A percentile compares a stretch with the other conserved stretches of the same genome.
phyloP scores from a whole-genome alignment of 2,797 vertebrate genomes.

The Crenichthys baileyi region DNA sequence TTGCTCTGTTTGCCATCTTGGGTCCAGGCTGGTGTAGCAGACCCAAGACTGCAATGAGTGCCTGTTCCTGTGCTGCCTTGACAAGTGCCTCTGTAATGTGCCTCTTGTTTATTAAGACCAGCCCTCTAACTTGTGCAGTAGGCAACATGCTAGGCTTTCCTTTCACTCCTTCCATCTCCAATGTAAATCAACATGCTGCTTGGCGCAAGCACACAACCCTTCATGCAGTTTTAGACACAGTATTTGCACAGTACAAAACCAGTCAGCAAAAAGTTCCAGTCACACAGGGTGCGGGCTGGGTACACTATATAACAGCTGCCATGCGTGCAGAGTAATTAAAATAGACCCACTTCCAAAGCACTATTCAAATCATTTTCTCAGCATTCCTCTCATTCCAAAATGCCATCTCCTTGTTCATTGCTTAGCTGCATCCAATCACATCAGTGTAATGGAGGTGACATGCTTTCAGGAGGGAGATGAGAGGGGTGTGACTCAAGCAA shows the following conservation, averaged over 20 bases:
- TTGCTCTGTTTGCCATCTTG: too few relatives aligned
- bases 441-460: neutral
- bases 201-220: neutral
- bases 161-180: neutral
- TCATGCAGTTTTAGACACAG: neutral
- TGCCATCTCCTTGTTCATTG: neutral
- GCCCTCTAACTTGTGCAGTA: too few relatives aligned
- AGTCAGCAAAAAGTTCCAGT: neutral
- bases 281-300: neutral
- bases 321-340: conserved; percentile 27
- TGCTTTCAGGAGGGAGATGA: neutral
- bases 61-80: too few relatives aligned
- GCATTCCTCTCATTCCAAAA: conserved; percentile 27
- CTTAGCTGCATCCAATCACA: neutral
- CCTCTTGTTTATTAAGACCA: too few relatives aligned
- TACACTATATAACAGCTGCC: conserved; percentile 26
- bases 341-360: neutral
- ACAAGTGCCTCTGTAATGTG: too few relatives aligned
- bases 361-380: conserved; percentile 3
- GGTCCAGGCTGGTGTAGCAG: too few relatives aligned
- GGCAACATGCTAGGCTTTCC: neutral
- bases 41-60: too few relatives aligned
- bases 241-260: neutral
- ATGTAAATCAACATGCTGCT: neutral
- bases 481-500: neutral